phyloP scores from a whole-genome alignment of 2,888 invertebrate genomes.

The Drosophila kuntzei region DNA sequence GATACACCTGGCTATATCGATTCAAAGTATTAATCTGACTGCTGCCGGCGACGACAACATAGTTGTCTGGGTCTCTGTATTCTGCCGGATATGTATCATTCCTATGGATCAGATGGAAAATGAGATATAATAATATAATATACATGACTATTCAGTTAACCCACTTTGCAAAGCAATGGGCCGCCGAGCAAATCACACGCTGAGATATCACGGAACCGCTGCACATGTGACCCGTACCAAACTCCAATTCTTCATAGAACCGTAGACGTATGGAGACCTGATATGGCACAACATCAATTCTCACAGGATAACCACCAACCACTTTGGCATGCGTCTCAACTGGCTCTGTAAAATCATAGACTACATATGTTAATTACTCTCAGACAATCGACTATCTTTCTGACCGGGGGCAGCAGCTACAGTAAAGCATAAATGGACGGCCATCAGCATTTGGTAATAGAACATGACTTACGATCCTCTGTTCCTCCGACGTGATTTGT shows the following conservation, averaged over 20 bases:
- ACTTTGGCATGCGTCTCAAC: constrained; percentile 45
- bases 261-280: constrained; percentile 60
- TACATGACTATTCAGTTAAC: neutral
- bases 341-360: constrained; percentile 12
- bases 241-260: constrained; percentile 22
- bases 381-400: neutral
- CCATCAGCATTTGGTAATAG: constrained; percentile 1
- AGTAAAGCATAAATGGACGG: neutral
- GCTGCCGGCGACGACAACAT: constrained; percentile 55
- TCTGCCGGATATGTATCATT: constrained; percentile 18
- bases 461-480: constrained; percentile 21
- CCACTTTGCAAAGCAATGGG: constrained; percentile 62
- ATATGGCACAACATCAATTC: constrained; percentile 42
- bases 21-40: constrained; percentile 7
- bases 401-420: neutral
- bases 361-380: no score
- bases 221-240: constrained; percentile 57
- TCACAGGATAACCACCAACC: constrained; percentile 51
- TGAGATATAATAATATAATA: neutral
- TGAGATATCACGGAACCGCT: constrained; percentile 58
- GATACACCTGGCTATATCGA: constrained; percentile 22
- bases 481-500: neutral
- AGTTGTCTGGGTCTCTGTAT: constrained; percentile 25
- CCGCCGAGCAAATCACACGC: constrained; percentile 60
- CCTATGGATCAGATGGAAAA: constrained; percentile 13